Percentiles rank a stretch among this genome's conserved stretches.
phyloP scores from a whole-genome alignment of 2,888 invertebrate genomes.

The Rotaria macrura region DNA sequence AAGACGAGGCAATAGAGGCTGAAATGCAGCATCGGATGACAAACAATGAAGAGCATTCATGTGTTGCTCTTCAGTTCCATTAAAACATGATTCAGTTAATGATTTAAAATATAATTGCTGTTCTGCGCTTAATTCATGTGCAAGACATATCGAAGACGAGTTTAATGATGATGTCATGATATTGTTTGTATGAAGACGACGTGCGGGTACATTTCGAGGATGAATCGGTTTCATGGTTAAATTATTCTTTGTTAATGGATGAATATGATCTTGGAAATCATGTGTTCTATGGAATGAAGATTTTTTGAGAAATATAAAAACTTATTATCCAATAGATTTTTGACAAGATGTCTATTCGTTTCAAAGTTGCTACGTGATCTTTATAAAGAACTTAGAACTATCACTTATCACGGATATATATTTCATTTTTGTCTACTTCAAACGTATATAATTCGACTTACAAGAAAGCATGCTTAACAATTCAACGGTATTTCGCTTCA shows the following conservation, averaged over 20 bases:
- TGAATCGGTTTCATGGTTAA: not conserved
- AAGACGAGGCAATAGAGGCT: not conserved
- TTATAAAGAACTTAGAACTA: too few species aligned
- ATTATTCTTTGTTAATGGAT: not conserved
- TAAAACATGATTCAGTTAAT: slow-evolving; percentile 94
- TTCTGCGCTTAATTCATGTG: slow-evolving; percentile 53
- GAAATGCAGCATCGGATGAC: not conserved
- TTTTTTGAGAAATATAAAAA: not conserved
- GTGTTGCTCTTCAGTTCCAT: slow-evolving; percentile 45
- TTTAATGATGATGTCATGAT: not conserved
- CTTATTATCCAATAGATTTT: too few species aligned
- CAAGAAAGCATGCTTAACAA: too few species aligned
- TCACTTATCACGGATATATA: too few species aligned
- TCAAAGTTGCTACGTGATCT: too few species aligned
- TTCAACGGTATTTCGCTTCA: too few species aligned
- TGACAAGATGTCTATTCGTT: too few species aligned
- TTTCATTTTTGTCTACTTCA: too few species aligned
- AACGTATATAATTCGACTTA: too few species aligned
- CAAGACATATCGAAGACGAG: not conserved
- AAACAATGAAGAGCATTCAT: not conserved
- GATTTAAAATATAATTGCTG: slow-evolving; percentile 95
- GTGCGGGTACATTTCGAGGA: not conserved
- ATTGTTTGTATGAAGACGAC: not conserved
- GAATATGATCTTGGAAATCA: not conserved
- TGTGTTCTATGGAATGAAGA: not conserved